A percentile compares a stretch with the other conserved stretches of the same genome.
Evolutionary conservation across 2,888 invertebrate species (phyloP).

Genomic region (Mythimna pallens): DNA sequence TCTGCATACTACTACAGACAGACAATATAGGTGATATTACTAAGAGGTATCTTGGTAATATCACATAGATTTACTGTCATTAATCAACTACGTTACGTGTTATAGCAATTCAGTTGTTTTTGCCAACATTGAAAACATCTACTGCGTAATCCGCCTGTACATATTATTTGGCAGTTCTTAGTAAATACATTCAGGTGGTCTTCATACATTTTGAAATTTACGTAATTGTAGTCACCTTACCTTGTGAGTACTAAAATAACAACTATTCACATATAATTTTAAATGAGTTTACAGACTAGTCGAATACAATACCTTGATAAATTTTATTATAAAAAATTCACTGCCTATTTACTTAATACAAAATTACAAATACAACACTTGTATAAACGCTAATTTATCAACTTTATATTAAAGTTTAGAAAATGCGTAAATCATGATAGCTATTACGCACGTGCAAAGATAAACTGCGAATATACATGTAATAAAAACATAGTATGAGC

Average conservation of each 20-base stretch:
- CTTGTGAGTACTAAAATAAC: neutral
- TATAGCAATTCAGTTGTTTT: constrained; percentile 36
- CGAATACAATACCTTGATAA: neutral
- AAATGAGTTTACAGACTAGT: neutral
- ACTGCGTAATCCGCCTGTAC: constrained; percentile 28
- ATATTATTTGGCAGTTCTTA: constrained; percentile 45
- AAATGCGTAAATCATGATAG: constrained; percentile 51
- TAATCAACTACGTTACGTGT: constrained; percentile 18
- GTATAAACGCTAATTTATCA: neutral
- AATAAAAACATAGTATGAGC: constrained; percentile 42
- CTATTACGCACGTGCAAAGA: constrained; percentile 40
- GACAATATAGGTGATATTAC: too few species aligned
- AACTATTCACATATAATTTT: neutral
- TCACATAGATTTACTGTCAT: neutral
- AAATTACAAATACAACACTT: neutral
- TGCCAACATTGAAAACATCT: constrained; percentile 32
- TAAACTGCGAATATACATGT: constrained; percentile 27
- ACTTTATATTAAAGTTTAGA: constrained; percentile 3
- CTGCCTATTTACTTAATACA: neutral
- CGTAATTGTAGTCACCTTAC: constrained; percentile 18
- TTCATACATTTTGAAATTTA: constrained; percentile 34
- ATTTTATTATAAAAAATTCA: neutral
- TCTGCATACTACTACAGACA: neutral
- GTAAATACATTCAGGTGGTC: constrained; percentile 60
- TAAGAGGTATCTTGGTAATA: neutral